Percentiles rank a stretch among this genome's conserved stretches.
These are phyloP conservation scores for Saccostrea echinata DNA, from an alignment of 1,140 invertebrate species.

Conservation along the genomic window DNA sequence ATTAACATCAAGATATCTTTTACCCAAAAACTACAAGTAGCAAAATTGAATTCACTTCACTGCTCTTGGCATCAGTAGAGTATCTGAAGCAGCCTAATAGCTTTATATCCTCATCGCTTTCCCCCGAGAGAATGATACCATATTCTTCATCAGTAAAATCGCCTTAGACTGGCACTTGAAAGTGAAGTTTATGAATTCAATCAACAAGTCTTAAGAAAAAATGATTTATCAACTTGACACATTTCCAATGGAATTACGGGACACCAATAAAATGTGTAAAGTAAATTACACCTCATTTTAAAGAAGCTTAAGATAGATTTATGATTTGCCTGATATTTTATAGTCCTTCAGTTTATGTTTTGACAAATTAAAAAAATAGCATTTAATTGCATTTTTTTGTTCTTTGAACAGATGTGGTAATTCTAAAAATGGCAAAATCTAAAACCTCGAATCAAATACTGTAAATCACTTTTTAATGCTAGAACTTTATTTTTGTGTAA, in stretches of 20 bases:
- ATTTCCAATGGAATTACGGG: neutral
- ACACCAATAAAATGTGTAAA: conserved; percentile 13
- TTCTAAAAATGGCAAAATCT: too few relatives aligned
- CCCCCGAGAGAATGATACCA: neutral
- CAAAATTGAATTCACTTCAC: neutral
- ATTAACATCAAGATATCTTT: neutral
- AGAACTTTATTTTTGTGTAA: too few relatives aligned
- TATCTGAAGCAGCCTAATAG: neutral
- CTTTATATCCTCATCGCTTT: neutral
- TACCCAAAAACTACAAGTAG: neutral
- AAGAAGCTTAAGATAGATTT: neutral
- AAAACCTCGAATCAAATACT: too few relatives aligned
- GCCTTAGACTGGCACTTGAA: conserved; percentile 22
- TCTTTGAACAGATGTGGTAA: too few relatives aligned
- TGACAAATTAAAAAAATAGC: too few relatives aligned
- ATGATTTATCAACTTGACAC: conserved; percentile 32
- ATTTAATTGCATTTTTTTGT: too few relatives aligned
- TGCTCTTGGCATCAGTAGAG: neutral
- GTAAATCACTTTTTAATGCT: too few relatives aligned
- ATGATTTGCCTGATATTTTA: too few relatives aligned
- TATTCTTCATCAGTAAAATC: conserved; percentile 20
- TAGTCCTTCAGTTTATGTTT: neutral
- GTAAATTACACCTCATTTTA: neutral
- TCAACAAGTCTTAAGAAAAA: conserved; percentile 25
- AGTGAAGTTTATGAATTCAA: conserved; percentile 37